Evolutionary conservation across 2,113 vertebrate genomes (phyloP).

Genomic region (Rhizomys pruinosus): DNA sequence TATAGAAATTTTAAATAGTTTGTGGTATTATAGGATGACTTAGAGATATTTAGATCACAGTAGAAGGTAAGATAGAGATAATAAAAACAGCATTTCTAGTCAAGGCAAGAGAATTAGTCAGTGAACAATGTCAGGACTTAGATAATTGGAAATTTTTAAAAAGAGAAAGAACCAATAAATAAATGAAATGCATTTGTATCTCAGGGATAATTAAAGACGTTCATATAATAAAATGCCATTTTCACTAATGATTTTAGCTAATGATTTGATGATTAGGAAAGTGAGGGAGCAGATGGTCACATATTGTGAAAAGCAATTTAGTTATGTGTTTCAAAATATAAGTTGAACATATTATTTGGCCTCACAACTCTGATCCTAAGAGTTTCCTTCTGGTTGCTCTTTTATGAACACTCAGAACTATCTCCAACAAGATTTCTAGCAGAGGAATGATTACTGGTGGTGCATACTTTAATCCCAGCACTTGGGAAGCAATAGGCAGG

Average conservation of each 20-base stretch:
- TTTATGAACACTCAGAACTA: not conserved
- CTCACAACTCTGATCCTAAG: not conserved
- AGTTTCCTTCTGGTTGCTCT: slow-evolving; percentile 18
- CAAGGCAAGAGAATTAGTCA: not conserved
- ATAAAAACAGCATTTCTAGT: not conserved
- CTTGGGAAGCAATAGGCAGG: not conserved
- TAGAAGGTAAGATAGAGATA: not conserved
- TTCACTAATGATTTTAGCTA: not conserved
- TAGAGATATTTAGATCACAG: not conserved
- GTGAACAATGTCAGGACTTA: not conserved
- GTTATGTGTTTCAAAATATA: slow-evolving; percentile 1
- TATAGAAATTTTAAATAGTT: not conserved
- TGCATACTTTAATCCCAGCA: not conserved
- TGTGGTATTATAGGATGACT: not conserved
- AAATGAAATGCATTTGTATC: slow-evolving; percentile 1
- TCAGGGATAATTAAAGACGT: not conserved
- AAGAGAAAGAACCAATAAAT: slow-evolving; percentile 6
- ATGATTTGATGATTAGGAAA: not conserved
- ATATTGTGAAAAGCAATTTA: not conserved
- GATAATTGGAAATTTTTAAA: not conserved
- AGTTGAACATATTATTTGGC: not conserved
- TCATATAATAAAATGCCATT: slow-evolving; percentile 37
- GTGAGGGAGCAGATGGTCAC: not conserved
- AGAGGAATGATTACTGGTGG: not conserved
- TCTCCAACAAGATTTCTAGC: not conserved